Evolutionary conservation across 2,113 vertebrate genomes (phyloP), one percentile per base, ranked within the genome.

Genomic region (Cynopterus brachyotis): DNA sequence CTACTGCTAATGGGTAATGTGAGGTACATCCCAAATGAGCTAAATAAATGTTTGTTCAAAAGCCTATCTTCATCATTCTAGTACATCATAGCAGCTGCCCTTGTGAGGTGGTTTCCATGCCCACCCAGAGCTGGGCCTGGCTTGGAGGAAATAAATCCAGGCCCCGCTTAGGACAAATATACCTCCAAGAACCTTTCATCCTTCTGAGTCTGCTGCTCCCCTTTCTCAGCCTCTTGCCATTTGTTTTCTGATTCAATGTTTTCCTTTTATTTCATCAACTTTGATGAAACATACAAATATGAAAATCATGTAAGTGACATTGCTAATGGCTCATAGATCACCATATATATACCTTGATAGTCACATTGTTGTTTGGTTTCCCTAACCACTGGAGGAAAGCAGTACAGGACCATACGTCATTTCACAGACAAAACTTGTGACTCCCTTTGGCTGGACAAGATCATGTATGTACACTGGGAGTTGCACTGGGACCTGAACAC

Each of bases 331-430:
- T 80, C n/a, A 13, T 1, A 67, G 67, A 62, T 57, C 10, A 19
- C 26, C 30, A 28, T 40, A 5, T 3, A 28, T 40, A 5, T 3
- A 6, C 50, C 42, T 47, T 4, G 9, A 20, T 3, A 30, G 55
- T 35, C 35, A 47, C 30, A 64, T 45, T 40, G 0, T 35, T 1
- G 4, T 9, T 37, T 50, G 57, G 50, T 59, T 75, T 89, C 55
- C 64, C 42, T 10, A 42, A 53, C 37, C 30, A 5, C 16, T 73
- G 73, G 17, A 73, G n/a, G 50, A 45, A 80, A 67, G 20, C 19
- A 3, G 20, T 22, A 26, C 32, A 1, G 19, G 15, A n/a, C 30
- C 60, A 1, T 1, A 16, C 0, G 1, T 28, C 13, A 19, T 62
- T 50, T 80, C 92, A 80, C 42, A 88, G 42, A 64, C 3, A 30